Evolutionary conservation across 2,113 vertebrate species (phyloP), one percentile per base, ranked within the genome.

Genomic region (Tichodroma muraria): DNA sequence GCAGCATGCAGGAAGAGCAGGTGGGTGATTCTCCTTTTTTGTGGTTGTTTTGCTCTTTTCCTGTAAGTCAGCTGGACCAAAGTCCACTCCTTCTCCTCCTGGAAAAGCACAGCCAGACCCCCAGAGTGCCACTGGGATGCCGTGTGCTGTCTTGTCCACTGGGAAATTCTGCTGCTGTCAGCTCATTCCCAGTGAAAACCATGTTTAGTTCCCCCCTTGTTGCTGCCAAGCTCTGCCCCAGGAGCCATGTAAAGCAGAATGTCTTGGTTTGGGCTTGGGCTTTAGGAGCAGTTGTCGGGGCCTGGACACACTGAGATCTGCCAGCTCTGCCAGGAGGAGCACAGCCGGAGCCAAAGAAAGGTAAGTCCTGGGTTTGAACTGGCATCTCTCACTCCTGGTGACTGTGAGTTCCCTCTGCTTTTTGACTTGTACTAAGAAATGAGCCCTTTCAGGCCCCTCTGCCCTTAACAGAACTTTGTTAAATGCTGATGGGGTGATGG

Each of bases 251-350:
- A 2, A 37, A 71, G 44, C 42, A 57, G 18, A 88, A n/a, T 6
- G 15, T 56, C 27, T 84, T 38, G 14, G 6, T 85, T 47, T 90
- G 61, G 6, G 13, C 64, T 93, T 12, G 75, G 80, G 47, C 14
- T 95, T 71, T 95, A 99, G 98, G 98, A 98, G 8, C 97, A 97
- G 56, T 93, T 9, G 13, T 37, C 5, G 8, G 97, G 97, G 79
- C 96, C 96, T 22, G 95, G 76, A 24, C 95, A 94, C 1, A 65
- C 97, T 0, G 96, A 94, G 44, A 15, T 98, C 35, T 99, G 99
- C 77, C 96, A 98, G 22, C 97, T 99, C 37, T 99, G 99, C 96
- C 97, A 95, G 68, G 91, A 98, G 33, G 97, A 98, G 12, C 96
- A 97, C 88, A 98, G 97, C 47, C 92, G 98, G 33, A 89, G 95